Evolutionary conservation across 2,888 invertebrate species (phyloP), one percentile per base, ranked within the genome.

Genomic region (Odontothrips loti): DNA sequence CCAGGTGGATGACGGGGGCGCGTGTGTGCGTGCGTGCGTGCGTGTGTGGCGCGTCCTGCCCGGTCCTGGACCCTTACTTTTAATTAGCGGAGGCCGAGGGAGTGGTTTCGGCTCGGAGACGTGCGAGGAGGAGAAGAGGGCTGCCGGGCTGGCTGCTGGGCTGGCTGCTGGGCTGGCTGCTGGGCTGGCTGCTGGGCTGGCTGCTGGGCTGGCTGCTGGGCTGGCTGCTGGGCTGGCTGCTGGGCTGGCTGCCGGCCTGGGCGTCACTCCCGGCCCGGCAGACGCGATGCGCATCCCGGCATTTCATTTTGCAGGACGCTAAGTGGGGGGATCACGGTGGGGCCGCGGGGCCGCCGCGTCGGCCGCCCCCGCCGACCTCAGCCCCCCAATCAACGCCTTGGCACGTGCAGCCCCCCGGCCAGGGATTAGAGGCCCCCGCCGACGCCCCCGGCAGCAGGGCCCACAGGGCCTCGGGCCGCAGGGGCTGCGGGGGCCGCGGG

Each of bases 371-470:
- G 58, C 51, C 51, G 51, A 20, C 58, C 58, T 58, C 58, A 17
- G 20, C 58, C 58, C 58, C 58, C n/a, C 58, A 58, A 68, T 68
- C 68, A 75, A 75, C 68, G 68, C 68, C 68, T 75, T 27, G 68
- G 68, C 68, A 75, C 68, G 68, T 27, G 23, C 68, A 58, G 68
- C 68, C 27, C 27, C n/a, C 23, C 68, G 68, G 68, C 58, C 58
- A 27, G 68, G 34, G 34, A 75, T 75, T 75, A 75, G 23, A n/a
- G 23, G 8, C n/a, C n/a, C n/a, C n/a, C n/a, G 27, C 27, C 11
- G 68, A 27, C 10, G 23, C 23, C 23, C 23, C 23, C 8, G n/a
- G 27, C 23, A 27, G 68, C 12, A 12, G 27, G 68, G 68, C 12
- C 27, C 68, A 9, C 58, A 15, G 58, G 58, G 58, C 58, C 58